Base-by-base conservation (phyloP, 2,888 invertebrate species). In the Galerucella nymphaeae region DNA sequence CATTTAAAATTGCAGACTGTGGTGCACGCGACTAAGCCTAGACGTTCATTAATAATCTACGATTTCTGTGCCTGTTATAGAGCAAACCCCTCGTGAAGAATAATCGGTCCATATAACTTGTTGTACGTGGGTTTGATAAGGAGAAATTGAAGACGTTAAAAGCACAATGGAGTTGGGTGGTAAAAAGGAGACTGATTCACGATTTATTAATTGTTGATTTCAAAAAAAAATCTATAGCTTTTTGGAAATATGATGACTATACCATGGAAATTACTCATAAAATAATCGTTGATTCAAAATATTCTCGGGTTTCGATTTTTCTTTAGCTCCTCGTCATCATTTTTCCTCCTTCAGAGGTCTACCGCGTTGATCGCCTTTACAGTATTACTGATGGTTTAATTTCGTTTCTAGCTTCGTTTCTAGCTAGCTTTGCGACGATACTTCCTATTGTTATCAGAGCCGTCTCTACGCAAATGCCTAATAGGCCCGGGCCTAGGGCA, bases 1-100 rank as follows among this genome's bases (percentile, higher is more conserved):
- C 64, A 70, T 70, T 70, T 64, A 70, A 70, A 70, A 70, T 70
- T 63, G 69, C 61, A 68, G 61, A 59, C 53, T 63, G 55, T 41
- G 57, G 63, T 70, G 70, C 63, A 70, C 69, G 69, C 69, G 63
- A 69, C 62, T 58, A 20, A 23, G 41, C 20, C 69, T 63, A 69
- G 69, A 69, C 69, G 55, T 55, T 50, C 69, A 69, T 69, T 63
- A 62, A 69, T 69, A 63, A 69, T 23, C 10, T 63, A 69, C 58
- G 42, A 42, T 66, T 59, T 66, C 41, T 30, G 14, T 59, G 59
- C 45, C 48, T 66, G 55, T 58, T 41, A 66, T 55, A 66, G 57
- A 66, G 57, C 11, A 59, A n/a, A 16, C 16, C 48, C 42, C 45
- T 48, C 20, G 59, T 45, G 58, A 20, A 58, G 23, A 59, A 59